A percentile compares a stretch with the other conserved stretches of the same genome.
These are phyloP conservation scores for Octodonta nipae DNA, from an alignment of 2,888 invertebrate genomes.

Conservation along the genomic window DNA sequence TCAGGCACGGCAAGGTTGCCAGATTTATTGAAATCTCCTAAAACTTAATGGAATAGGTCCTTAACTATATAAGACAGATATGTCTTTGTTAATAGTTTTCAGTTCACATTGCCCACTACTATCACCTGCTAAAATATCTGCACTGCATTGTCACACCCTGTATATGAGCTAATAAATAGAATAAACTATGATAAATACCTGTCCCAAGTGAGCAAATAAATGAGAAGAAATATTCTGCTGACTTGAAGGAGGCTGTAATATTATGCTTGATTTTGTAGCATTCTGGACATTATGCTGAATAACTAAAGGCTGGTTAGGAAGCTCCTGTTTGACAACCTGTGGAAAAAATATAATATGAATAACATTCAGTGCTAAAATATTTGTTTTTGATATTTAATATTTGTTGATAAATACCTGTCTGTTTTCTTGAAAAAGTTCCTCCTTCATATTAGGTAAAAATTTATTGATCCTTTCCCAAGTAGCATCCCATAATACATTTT, in stretches of 20 bases:
- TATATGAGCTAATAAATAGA: no score
- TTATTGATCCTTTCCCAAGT: slow-evolving; percentile 85
- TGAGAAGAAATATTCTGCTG: slow-evolving; percentile 32
- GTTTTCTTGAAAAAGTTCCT: slow-evolving; percentile 66
- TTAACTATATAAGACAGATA: no score
- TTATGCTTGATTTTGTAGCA: slow-evolving; percentile 38
- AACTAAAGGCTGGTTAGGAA: slow-evolving; percentile 10
- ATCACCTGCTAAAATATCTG: no score
- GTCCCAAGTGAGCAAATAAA: slow-evolving; percentile 38
- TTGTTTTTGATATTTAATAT: not conserved
- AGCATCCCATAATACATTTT: slow-evolving; percentile 70
- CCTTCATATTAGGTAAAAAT: slow-evolving; percentile 73
- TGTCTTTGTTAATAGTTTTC: no score
- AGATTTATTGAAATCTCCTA: no score
- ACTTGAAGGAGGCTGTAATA: slow-evolving; percentile 39
- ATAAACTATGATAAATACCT: no score
- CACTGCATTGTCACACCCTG: no score
- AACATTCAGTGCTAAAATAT: not conserved
- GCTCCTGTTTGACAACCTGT: slow-evolving; percentile 31
- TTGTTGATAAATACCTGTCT: slow-evolving; percentile 1
- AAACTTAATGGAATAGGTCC: no score
- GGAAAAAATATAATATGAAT: not conserved
- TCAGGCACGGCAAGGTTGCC: no score
- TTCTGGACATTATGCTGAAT: slow-evolving; percentile 31
- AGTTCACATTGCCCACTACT: no score